A percentile compares a stretch with the other conserved stretches of the same genome.
These are phyloP conservation scores for Trogon melanurus DNA, from an alignment of 2,113 vertebrate genomes.

Conservation along the genomic window DNA sequence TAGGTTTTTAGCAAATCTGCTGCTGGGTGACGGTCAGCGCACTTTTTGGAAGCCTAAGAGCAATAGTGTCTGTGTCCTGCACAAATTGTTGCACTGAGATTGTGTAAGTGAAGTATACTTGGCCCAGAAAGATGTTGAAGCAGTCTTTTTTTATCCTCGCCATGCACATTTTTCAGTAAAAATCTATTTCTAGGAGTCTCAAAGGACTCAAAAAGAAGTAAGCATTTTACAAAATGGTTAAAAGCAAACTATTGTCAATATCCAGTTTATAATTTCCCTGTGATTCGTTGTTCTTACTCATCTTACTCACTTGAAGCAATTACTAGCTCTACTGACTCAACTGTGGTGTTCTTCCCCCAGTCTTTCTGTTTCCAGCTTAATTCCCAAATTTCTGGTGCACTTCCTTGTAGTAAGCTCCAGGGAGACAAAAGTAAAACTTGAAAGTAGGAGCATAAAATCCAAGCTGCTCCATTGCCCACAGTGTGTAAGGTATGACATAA, in stretches of 20 bases:
- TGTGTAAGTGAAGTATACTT: background rate
- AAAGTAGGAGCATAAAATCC: background rate
- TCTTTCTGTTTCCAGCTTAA: background rate
- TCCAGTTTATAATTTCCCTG: background rate
- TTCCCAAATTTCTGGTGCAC: background rate
- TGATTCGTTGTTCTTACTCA: background rate
- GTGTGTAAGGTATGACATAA: background rate
- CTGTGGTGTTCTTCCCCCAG: rapidly evolving
- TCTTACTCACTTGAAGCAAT: background rate
- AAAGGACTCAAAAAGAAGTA: background rate
- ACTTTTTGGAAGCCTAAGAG: background rate
- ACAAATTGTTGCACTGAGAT: background rate
- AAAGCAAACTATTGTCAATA: background rate
- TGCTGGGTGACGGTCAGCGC: background rate
- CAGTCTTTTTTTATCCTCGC: background rate
- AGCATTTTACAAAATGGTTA: background rate
- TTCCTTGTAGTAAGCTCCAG: background rate
- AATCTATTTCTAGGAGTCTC: background rate
- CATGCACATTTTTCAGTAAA: background rate
- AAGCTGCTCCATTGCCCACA: background rate
- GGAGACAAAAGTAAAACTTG: background rate
- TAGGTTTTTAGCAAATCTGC: background rate
- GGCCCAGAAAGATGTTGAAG: background rate
- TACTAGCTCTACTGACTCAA: background rate
- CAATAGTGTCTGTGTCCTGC: background rate